These are phyloP conservation scores for Ernsta delagoae DNA, from an alignment of 2,888 invertebrate genomes.

Conservation along the genomic window DNA sequence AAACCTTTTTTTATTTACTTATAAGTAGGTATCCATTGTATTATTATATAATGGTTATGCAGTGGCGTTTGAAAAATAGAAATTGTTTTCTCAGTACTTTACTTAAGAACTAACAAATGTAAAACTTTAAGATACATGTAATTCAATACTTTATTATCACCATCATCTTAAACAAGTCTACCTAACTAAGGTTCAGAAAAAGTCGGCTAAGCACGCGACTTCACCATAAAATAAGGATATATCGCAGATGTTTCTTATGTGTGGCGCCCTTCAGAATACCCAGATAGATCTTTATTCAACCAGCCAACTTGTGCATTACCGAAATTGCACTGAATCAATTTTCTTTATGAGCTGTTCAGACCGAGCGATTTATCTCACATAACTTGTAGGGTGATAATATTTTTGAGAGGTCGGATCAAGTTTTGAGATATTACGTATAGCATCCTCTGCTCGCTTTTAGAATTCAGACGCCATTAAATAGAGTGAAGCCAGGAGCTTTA, in stretches of 20 bases:
- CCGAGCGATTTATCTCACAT: conserved; percentile 61
- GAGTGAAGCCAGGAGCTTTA: conserved; percentile 1
- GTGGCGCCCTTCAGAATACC: conserved; percentile 60
- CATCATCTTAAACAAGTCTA: not conserved
- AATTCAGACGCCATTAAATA: conserved; percentile 3
- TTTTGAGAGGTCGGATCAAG: conserved; percentile 47
- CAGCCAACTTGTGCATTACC: conserved; percentile 77
- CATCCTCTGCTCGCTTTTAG: conserved; percentile 2
- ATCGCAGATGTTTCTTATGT: conserved; percentile 41
- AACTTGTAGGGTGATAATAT: conserved; percentile 54
- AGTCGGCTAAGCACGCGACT: not conserved
- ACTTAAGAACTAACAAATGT: not conserved
- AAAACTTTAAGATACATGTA: not conserved
- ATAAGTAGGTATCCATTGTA: too few species aligned
- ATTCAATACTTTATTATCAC: not conserved
- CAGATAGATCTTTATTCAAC: conserved; percentile 60
- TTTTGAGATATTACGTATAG: conserved; percentile 9
- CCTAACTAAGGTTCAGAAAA: not conserved
- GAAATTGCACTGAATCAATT: conserved; percentile 78
- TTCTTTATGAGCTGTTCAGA: conserved; percentile 70
- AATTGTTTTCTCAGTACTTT: too few species aligned
- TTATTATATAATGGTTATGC: too few species aligned
- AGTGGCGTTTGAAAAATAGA: too few species aligned
- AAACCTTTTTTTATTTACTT: too few species aligned
- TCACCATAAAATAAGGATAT: not conserved